Base-by-base conservation (phyloP, 2,888 invertebrate species). In the Hedya salicella region DNA sequence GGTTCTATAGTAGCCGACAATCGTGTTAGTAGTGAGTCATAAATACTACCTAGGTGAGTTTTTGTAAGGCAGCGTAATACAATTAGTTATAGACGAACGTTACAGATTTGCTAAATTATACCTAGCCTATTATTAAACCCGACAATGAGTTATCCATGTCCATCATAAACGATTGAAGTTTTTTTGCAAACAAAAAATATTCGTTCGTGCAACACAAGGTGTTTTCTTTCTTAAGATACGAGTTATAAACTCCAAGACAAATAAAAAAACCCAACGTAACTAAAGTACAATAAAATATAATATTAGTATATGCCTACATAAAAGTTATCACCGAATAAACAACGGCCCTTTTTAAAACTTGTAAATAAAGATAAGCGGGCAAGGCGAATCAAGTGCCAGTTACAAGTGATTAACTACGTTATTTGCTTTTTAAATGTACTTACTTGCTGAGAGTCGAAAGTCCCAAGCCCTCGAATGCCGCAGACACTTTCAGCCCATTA, bases 391-490 rank as follows among this genome's bases (percentile, higher is more conserved):
- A 40, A 66, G 16, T 61, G 46, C 60, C 53, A 48, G 39, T 40
- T 42, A 49, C 48, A 36, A 54, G n/a, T 54, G 53, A 62, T 46
- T 46, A 62, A 42, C 56, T 13, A 48, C 42, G 36, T 4, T 44
- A 52, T 68, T 68, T 49, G 57, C 61, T 70, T 71, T 57, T 68
- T 56, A 62, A 49, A 56, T 54, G 44, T 39, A 88, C 91, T 84
- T 80, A 92, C 92, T 90, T 92, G 80, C 87, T 88, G 68, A 92
- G 76, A 3, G 90, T 90, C 17, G 86, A 81, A 46, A 91, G 73
- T 17, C 86, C 87, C 61, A 92, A 71, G 30, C 88, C 89, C 71
- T 90, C 88, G 50, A 92, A 92, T 0, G 88, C 78, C 2, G 90
- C 92, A 0, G 87, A 79, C 67, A 92, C 87, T 77, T 87, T 89